Base-by-base conservation (phyloP, 2,888 invertebrate genomes). In the Netelia inedita region DNA sequence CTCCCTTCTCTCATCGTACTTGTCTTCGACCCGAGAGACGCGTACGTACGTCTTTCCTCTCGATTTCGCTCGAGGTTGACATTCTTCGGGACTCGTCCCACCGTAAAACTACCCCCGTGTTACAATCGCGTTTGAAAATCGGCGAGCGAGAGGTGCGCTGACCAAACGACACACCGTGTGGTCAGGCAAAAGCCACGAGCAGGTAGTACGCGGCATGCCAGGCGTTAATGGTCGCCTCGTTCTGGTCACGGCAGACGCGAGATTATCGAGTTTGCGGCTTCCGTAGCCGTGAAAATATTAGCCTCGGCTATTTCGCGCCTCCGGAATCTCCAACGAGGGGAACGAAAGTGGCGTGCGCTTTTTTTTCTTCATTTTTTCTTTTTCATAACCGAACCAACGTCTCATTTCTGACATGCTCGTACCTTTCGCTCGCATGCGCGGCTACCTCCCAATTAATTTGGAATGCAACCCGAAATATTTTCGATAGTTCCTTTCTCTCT, bases 211-310 rank as follows among this genome's bases (percentile, higher is more conserved):
- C 79, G 59, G 63, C 79, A 65, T 50, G 9, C 53, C 63, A 43
- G 59, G 82, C 74, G 71, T 82, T 85, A 82, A 85, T 82, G 85
- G 85, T 79, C 63, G 61, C 72, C 75, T n/a, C 46, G 16, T 46
- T 71, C 61, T 59, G 59, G 59, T 28, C 19, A 16, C 41, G 16
- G 50, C 65, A 46, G 57, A 66, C 46, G 55, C 50, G 65, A 74
- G 82, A 85, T 82, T 82, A 85, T 85, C 74, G 43, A 82, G 69
- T 82, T 69, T 74, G 73, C 69, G 23, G 82, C 78, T 71, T 59
- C 72, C 63, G 69, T 41, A 71, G 55, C 57, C 82, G 69, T 57
- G 65, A 79, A 74, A 66, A 82, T 79, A 78, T 84, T 76, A 78
- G 69, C 74, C 65, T 28, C 16, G 71, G 50, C 65, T 74, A 71